Conservation (phyloP, 2,113 vertebrate genomes). For the Chlorodrepanis virens region DNA sequence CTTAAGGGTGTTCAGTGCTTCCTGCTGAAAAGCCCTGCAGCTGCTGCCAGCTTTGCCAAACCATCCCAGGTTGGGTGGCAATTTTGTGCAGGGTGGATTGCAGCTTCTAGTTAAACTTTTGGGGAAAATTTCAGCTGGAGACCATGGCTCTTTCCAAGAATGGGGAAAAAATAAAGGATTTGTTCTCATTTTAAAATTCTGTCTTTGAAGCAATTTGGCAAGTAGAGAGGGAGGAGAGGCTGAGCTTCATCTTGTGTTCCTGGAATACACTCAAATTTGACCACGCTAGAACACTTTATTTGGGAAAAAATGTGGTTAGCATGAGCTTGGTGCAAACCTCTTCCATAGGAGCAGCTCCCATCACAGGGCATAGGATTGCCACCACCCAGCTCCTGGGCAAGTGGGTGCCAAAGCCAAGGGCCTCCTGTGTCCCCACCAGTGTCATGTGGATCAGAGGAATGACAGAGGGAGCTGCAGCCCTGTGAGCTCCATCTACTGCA, state of each 20-base stretch:
- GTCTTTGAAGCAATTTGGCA: slow-evolving; percentile 45
- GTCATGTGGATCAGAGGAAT: rapidly evolving
- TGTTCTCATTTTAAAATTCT: slow-evolving; percentile 1
- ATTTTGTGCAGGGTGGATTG: background rate
- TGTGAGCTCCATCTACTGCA: background rate
- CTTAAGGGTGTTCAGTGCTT: background rate
- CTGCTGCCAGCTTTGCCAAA: background rate
- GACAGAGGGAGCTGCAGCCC: background rate
- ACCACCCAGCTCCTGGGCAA: background rate
- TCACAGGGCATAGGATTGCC: background rate
- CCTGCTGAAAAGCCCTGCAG: background rate
- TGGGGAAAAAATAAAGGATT: background rate
- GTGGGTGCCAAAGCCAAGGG: background rate
- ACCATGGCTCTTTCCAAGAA: background rate
- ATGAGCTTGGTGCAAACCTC: background rate
- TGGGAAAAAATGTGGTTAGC: slow-evolving; percentile 21
- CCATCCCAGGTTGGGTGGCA: background rate
- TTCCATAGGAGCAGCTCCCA: background rate
- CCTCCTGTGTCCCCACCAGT: background rate
- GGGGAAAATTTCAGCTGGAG: background rate
- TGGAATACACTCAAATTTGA: slow-evolving; percentile 52
- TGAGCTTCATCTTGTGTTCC: slow-evolving; percentile 4
- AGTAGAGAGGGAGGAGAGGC: background rate
- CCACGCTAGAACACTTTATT: slow-evolving; percentile 39
- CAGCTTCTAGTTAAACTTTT: background rate